Base-by-base conservation (phyloP, 1,140 invertebrate genomes). In the Centruroides sculpturatus region DNA sequence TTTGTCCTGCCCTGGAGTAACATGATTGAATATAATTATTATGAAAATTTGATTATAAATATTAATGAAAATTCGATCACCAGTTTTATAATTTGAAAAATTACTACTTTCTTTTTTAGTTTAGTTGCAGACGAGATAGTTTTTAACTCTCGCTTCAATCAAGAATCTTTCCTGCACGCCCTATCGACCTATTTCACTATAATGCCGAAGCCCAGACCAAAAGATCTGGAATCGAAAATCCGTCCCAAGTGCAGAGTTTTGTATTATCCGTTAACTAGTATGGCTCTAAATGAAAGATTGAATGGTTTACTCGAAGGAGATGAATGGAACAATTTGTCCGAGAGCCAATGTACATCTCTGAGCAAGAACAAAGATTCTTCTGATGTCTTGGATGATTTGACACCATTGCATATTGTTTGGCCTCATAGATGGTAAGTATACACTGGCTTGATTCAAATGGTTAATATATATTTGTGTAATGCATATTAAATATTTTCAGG, bases 71-170 rank as follows among this genome's bases (percentile, higher is more conserved):
- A n/a, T n/a, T n/a, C n/a, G n/a, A n/a, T n/a, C n/a, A 23, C 23
- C 23, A 23, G 23, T 23, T 23, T 23, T 23, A 23, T 23, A 23
- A 23, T 23, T n/a, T 23, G 23, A 23, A 23, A 41, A 41, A 9
- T 58, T 49, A 59, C 47, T 66, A 58, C 62, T 70, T 62, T 68
- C 60, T 63, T 56, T 77, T 75, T 64, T 67, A 85, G 84, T 69
- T 69, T 87, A 49, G 80, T 82, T 35, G 84, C 85, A 23, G 84
- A 87, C 72, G 66, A 75, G n/a, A 71, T 86, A 47, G 68, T 86
- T 4, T 87, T 87, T 72, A 87, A 87, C 70, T 87, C 85, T 0
- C 66, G 80, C 50, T 87, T 79, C 70, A 87, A 88, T 71, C 75
- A 73, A 60, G 76, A 75, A 35, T 84, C 83, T 6, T 87, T 88